These are phyloP conservation scores for Lordiphosa fenestrarum DNA, from an alignment of 2,888 invertebrate genomes.

Conservation along the genomic window DNA sequence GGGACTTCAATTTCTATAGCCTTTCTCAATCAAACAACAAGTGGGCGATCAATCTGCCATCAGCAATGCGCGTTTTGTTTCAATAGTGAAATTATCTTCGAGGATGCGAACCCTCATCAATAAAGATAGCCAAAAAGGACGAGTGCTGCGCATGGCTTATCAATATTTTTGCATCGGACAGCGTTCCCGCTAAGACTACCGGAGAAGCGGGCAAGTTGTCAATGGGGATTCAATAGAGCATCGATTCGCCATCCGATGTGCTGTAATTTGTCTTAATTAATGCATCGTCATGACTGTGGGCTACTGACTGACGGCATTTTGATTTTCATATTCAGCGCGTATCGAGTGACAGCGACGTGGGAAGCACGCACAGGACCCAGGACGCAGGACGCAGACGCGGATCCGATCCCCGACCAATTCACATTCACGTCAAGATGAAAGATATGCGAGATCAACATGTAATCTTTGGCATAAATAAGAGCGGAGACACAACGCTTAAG, in stretches of 20 bases:
- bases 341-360: conserved; percentile 76
- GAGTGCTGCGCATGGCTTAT: conserved; percentile 46
- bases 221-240: conserved; percentile 32
- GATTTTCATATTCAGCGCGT: conserved; percentile 57
- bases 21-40: conserved; percentile 36
- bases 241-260: conserved; percentile 9
- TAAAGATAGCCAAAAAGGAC: conserved; percentile 31
- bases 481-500: conserved; percentile 54
- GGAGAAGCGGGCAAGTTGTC: conserved; percentile 61
- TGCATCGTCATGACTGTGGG: conserved; percentile 56
- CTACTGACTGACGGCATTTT: conserved; percentile 70
- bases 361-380: conserved; percentile 61
- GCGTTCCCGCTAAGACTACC: conserved; percentile 47
- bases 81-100: conserved; percentile 38
- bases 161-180: conserved; percentile 39
- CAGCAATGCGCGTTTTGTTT: conserved; percentile 65
- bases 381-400: conserved; percentile 14
- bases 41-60: conserved; percentile 56
- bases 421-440: conserved; percentile 60
- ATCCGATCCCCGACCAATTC: conserved; percentile 12
- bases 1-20: conserved; percentile 39
- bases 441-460: conserved; percentile 77
- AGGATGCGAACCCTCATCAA: conserved; percentile 56
- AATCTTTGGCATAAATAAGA: conserved; percentile 70
- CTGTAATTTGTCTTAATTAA: conserved; percentile 51